A percentile compares a stretch with the other conserved stretches of the same genome.
Evolutionary conservation across 2,888 invertebrate species (phyloP).

Genomic region (Celastrina argiolus): DNA sequence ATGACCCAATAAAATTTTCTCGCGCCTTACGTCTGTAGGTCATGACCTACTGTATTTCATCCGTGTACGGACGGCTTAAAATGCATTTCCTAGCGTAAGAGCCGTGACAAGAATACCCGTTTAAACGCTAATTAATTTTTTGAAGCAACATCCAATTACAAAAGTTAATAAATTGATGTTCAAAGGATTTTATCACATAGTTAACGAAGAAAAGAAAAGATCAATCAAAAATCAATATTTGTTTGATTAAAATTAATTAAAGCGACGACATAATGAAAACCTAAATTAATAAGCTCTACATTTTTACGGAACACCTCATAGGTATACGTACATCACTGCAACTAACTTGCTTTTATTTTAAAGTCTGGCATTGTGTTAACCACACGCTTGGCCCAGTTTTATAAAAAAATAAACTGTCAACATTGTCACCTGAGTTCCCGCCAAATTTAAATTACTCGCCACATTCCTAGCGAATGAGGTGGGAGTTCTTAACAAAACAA

Average conservation of each 20-base stretch:
- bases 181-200: no score
- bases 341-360: not conserved
- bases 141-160: no score
- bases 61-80: not conserved
- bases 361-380: not conserved
- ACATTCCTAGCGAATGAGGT: not conserved
- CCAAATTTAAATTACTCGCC: not conserved
- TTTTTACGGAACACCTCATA: not conserved
- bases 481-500: conserved; percentile 3
- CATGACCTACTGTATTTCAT: not conserved
- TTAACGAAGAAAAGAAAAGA: not conserved
- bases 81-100: not conserved
- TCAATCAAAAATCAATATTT: no score
- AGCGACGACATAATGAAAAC: not conserved
- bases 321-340: not conserved
- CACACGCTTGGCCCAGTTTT: not conserved
- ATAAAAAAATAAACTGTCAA: not conserved
- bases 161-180: no score
- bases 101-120: not conserved
- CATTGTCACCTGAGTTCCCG: not conserved
- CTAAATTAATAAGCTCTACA: not conserved
- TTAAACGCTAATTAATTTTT: not conserved
- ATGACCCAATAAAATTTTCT: not conserved
- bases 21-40: not conserved
- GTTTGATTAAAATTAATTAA: not conserved